Conservation (phyloP, 2,113 vertebrate species). For the Mystacornis crossleyi region DNA sequence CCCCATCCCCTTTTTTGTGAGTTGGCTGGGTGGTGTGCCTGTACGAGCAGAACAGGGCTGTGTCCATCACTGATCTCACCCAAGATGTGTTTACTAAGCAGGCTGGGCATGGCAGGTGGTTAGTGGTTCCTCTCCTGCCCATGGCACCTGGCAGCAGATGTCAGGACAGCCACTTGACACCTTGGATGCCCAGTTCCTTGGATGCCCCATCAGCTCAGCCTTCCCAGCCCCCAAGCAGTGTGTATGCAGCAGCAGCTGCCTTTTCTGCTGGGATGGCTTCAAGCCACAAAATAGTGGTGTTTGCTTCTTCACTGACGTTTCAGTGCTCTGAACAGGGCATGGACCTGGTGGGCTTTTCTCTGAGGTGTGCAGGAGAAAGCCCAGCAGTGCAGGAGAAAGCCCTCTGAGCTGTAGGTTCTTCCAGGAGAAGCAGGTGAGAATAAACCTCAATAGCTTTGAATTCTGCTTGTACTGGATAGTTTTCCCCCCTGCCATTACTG, state of each 20-base stretch:
- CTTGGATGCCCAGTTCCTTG: not conserved
- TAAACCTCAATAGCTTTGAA: not conserved
- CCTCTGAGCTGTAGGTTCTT: not conserved
- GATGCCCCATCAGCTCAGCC: accelerated
- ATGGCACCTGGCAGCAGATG: not conserved
- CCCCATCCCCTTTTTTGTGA: accelerated
- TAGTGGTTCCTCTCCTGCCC: not conserved
- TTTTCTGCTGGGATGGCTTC: not conserved
- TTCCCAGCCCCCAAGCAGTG: not conserved
- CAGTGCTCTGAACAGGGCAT: not conserved
- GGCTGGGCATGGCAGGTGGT: not conserved
- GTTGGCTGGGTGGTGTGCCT: not conserved
- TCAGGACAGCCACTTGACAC: not conserved
- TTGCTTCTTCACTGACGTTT: not conserved
- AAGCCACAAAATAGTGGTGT: not conserved
- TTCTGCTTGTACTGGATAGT: not conserved
- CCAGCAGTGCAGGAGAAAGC: not conserved
- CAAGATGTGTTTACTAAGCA: not conserved
- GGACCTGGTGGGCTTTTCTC: not conserved
- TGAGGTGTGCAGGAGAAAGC: not conserved
- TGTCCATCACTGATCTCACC: not conserved
- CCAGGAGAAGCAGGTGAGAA: accelerated
- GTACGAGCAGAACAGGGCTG: not conserved
- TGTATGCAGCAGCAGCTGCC: not conserved
- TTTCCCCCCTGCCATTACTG: not conserved